These are phyloP conservation scores for Acronicta leporina DNA, from an alignment of 2,888 invertebrate species.

Conservation along the genomic window DNA sequence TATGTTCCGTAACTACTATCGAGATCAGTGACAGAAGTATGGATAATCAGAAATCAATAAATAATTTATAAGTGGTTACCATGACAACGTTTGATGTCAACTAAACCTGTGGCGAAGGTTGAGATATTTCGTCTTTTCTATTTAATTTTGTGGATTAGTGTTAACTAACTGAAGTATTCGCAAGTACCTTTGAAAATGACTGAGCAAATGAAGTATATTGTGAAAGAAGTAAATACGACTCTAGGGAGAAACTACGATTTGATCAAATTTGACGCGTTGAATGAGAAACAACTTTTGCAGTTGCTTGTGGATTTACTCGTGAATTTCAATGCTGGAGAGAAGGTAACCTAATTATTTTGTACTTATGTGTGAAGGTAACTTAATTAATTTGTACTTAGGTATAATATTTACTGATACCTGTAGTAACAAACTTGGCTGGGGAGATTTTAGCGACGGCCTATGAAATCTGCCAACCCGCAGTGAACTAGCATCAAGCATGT, in stretches of 20 bases:
- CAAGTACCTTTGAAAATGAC: conserved; percentile 81
- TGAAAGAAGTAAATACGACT: conserved; percentile 92
- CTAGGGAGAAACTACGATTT: conserved; percentile 93
- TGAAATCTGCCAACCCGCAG: no score
- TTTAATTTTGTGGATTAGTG: conserved; percentile 4
- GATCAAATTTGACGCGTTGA: conserved; percentile 95
- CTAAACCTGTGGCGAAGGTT: conserved; percentile 25
- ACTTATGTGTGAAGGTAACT: no score
- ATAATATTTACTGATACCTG: no score
- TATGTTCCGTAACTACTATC: no score
- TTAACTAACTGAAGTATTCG: conserved; percentile 16
- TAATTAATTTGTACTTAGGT: no score
- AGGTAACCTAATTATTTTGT: conserved; percentile 72
- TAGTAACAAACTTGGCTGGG: no score
- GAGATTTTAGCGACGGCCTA: no score
- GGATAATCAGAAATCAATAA: no score
- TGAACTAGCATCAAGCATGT: no score
- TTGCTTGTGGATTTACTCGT: conserved; percentile 93
- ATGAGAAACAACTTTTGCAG: conserved; percentile 93
- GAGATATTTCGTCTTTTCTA: conserved; percentile 1
- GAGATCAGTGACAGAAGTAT: no score
- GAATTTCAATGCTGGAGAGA: conserved; percentile 91
- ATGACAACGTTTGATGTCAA: conserved; percentile 59
- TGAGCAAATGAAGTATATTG: conserved; percentile 91
- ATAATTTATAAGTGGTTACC: conserved; percentile 48